phyloP scores from a whole-genome alignment of 2,113 vertebrate species.

The Sorex fumeus region DNA sequence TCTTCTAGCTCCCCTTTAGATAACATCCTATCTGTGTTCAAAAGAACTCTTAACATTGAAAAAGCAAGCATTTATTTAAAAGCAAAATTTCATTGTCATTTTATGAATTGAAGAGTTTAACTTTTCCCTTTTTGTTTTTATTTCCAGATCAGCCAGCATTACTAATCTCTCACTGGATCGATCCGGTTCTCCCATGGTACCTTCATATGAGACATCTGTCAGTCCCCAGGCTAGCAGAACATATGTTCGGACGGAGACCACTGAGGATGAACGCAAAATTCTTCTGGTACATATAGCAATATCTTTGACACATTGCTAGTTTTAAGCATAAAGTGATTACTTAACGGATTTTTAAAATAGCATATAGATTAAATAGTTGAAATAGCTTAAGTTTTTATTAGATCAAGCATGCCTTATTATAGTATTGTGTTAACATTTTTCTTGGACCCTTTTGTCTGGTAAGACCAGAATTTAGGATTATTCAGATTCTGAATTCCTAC shows the following conservation, averaged over 20 bases:
- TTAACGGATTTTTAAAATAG: not conserved
- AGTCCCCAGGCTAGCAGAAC: conserved; percentile 95
- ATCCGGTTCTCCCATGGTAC: conserved; percentile 94
- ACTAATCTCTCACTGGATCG: conserved; percentile 96
- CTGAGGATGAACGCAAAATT: conserved; percentile 97
- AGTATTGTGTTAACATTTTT: conserved; percentile 58
- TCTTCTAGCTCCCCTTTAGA: not conserved
- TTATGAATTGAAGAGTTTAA: conserved; percentile 26
- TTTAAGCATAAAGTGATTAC: conserved; percentile 50
- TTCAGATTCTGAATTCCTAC: not conserved
- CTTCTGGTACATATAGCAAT: conserved; percentile 91
- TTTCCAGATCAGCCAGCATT: conserved; percentile 95
- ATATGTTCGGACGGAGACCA: conserved; percentile 93
- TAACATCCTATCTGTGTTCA: conserved; percentile 6
- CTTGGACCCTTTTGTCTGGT: conserved; percentile 20
- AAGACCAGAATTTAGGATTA: conserved; percentile 58
- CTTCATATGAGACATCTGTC: conserved; percentile 95
- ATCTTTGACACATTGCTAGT: conserved; percentile 32
- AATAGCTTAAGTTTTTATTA: not conserved
- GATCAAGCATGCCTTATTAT: not conserved
- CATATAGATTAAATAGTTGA: not conserved
- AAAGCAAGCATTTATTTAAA: conserved; percentile 42
- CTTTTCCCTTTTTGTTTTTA: conserved; percentile 4
- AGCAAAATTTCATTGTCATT: conserved; percentile 45
- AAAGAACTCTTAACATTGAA: not conserved